Evolutionary conservation across 2,797 vertebrate species (phyloP).

Genomic region (Takifugu ocellatus): DNA sequence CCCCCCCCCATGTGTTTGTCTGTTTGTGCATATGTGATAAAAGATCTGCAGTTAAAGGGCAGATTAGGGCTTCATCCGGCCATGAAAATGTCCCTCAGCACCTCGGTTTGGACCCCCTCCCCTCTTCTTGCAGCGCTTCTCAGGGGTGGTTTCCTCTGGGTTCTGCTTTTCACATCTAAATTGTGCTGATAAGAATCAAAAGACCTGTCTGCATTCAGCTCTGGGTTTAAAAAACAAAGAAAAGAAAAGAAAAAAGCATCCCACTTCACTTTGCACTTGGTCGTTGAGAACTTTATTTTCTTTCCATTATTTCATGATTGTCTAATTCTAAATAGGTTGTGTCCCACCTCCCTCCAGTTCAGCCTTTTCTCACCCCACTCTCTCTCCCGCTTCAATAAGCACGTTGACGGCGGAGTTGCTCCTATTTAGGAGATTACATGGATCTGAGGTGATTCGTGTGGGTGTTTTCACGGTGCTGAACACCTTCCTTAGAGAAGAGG

Average conservation of each 20-base stretch:
- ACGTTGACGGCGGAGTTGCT: background rate
- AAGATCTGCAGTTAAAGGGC: constrained; percentile 50
- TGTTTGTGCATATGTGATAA: constrained; percentile 20
- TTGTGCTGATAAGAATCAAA: constrained; percentile 44
- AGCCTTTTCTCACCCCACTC: constrained; percentile 17
- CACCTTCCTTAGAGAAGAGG: too few relatives aligned
- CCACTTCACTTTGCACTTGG: constrained; percentile 21
- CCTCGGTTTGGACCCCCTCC: constrained; percentile 17
- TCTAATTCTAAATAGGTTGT: constrained; percentile 3
- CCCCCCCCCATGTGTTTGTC: constrained; percentile 19
- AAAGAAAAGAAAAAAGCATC: constrained; percentile 8
- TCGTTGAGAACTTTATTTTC: constrained; percentile 21
- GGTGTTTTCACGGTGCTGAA: constrained; percentile 11
- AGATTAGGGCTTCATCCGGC: constrained; percentile 62
- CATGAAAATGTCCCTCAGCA: constrained; percentile 50
- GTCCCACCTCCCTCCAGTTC: constrained; percentile 13
- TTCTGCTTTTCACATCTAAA: constrained; percentile 33
- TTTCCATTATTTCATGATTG: background rate
- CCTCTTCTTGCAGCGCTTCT: background rate
- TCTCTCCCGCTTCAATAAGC: constrained; percentile 12
- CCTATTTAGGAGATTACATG: constrained; percentile 7
- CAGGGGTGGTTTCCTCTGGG: constrained; percentile 35
- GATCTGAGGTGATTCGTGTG: background rate
- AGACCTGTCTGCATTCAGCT: constrained; percentile 34
- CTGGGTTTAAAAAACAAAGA: constrained; percentile 34